Base-by-base conservation (phyloP, 2,888 invertebrate species). In the Cephus rjabovi region DNA sequence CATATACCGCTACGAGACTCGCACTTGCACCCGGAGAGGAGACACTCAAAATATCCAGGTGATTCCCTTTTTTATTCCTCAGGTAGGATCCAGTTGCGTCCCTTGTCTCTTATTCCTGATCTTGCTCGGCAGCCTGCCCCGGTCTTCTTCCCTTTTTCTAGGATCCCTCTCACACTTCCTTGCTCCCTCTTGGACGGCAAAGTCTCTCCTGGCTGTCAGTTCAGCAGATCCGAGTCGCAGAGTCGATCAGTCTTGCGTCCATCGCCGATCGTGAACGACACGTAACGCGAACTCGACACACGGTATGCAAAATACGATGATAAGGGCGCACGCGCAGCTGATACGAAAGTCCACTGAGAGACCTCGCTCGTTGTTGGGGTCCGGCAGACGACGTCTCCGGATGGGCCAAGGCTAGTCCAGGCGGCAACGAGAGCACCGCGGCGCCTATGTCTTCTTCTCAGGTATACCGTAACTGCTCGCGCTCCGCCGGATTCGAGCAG, bases 401-500 rank as follows among this genome's bases (percentile, higher is more conserved):
- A 56, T 56, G 56, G 56, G 56, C 56, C 23, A 56, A 56, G 56
- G 56, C 56, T 31, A 34, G 71, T 31, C 71, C 4, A 71, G 71
- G 34, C 31, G 34, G 74, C 74, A 37, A 69, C 79, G 69, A 35
- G 71, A 70, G 69, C 23, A 37, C 34, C 76, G 71, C 56, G 73
- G 76, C 79, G 35, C 69, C 79, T 77, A 71, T 79, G 77, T 77
- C 75, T 81, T 79, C 74, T 23, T 70, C 35, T 78, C 79, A 79
- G 79, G 76, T 73, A 79, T 79, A 80, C 81, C 78, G 81, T 80
- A 75, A 83, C 80, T 90, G 90, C 89, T 90, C 89, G 89, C 90
- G 88, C 90, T 90, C 88, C 89, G 90, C 90, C 90, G 90, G 90
- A 90, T 90, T 90, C 90, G 88, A 90, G 89, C 90, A 89, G 90